Percentiles rank a stretch among this genome's conserved stretches.
Conservation (phyloP, 2,797 vertebrate species). For the Peromyscus attwateri region DNA sequence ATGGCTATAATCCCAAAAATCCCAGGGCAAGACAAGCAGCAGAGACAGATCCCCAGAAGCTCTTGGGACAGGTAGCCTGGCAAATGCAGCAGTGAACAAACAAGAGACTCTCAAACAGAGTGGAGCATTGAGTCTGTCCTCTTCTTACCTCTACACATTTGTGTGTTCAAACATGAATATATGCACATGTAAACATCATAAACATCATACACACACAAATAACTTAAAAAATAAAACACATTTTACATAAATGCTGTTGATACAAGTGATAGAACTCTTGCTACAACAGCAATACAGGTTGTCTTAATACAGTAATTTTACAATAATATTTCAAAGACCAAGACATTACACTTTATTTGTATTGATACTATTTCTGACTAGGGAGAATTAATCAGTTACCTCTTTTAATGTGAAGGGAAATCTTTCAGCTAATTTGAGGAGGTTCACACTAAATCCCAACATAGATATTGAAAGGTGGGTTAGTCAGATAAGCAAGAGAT, state of each 20-base stretch:
- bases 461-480: constrained; percentile 67
- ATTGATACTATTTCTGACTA: constrained; percentile 47
- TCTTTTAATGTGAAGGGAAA: constrained; percentile 69
- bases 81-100: not conserved
- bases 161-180: not conserved
- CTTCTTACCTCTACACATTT: not conserved
- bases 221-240: not conserved
- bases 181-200: not conserved
- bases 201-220: not conserved
- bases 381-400: constrained; percentile 60
- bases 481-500: constrained; percentile 65
- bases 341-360: constrained; percentile 28
- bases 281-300: not conserved
- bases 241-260: constrained; percentile 46
- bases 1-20: not conserved
- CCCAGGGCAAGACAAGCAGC: not conserved
- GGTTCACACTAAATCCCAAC: constrained; percentile 59
- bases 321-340: constrained; percentile 41
- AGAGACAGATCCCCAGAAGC: not conserved
- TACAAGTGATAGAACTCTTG: constrained; percentile 9
- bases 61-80: not conserved
- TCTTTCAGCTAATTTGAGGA: constrained; percentile 68
- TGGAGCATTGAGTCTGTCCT: too few relatives aligned
- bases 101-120: not conserved
- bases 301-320: not conserved